Percentiles rank a stretch among this genome's conserved stretches.
Evolutionary conservation across 1,140 invertebrate species (phyloP).

Genomic region (Portunus trituberculatus): DNA sequence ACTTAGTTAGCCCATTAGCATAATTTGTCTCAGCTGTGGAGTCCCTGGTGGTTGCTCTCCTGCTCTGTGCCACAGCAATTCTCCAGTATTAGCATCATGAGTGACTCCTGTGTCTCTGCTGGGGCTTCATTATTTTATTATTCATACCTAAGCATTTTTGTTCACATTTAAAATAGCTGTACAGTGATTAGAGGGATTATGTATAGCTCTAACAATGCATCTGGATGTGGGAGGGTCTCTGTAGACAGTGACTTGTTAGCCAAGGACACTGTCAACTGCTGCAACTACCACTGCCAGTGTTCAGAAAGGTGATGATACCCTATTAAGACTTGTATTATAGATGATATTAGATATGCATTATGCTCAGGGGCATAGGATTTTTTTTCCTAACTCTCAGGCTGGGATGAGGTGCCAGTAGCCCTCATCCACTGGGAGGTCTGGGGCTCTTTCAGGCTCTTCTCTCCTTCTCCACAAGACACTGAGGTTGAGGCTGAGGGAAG

Average conservation of each 20-base stretch:
- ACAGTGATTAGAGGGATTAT: neutral
- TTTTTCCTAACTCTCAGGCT: constrained; percentile 25
- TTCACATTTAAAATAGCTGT: neutral
- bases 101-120: neutral
- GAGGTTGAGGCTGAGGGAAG: neutral
- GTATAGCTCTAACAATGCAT: neutral
- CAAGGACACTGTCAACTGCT: constrained; percentile 62
- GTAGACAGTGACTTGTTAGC: neutral
- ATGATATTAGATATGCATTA: constrained; percentile 23
- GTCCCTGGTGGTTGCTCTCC: neutral
- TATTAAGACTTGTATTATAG: neutral
- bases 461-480: neutral
- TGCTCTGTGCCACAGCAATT: neutral
- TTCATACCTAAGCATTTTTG: neutral
- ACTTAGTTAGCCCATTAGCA: too few relatives aligned
- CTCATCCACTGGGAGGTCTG: neutral
- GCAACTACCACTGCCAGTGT: constrained; percentile 52
- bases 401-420: neutral
- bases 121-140: neutral
- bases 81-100: neutral
- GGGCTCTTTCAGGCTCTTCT: neutral
- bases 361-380: constrained; percentile 33
- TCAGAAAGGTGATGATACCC: constrained; percentile 44
- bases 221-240: constrained; percentile 40
- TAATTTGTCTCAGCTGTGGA: neutral